A percentile compares a stretch with the other conserved stretches of the same genome.
Conservation (phyloP, 2,888 invertebrate species). For the Drosophila acutilabella region DNA sequence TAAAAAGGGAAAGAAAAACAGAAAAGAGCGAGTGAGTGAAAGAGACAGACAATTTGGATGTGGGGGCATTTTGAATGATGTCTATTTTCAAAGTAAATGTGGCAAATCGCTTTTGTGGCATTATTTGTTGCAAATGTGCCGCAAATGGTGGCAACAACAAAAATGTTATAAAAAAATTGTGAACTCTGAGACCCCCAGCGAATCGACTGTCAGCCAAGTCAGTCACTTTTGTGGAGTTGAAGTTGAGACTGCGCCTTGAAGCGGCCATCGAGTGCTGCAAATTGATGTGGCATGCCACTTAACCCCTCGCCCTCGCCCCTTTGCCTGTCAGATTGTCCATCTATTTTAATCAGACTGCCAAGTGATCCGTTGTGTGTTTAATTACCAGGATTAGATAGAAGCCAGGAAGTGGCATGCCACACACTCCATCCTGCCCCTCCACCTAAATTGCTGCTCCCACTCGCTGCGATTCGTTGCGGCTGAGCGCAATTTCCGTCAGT, state of each 20-base stretch:
- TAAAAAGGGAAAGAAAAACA: neutral
- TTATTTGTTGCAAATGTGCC: conserved; percentile 71
- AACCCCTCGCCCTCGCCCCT: neutral
- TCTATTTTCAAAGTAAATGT: conserved; percentile 78
- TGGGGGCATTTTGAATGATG: conserved; percentile 57
- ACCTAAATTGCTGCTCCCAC: neutral
- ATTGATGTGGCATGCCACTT: conserved; percentile 24
- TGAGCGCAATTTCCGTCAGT: conserved; percentile 72
- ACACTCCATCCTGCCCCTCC: neutral
- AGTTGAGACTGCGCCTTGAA: conserved; percentile 15
- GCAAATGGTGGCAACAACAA: conserved; percentile 48
- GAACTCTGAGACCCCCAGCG: conserved; percentile 66
- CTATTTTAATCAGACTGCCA: conserved; percentile 42
- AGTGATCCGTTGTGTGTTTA: conserved; percentile 61
- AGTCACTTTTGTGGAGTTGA: conserved; percentile 35
- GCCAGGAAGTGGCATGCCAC: conserved; percentile 65
- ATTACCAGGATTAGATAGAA: conserved; percentile 66
- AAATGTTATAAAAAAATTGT: neutral
- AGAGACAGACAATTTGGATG: neutral
- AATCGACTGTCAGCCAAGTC: conserved; percentile 30
- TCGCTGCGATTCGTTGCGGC: conserved; percentile 48
- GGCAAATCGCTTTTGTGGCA: conserved; percentile 61
- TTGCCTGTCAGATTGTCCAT: conserved; percentile 22
- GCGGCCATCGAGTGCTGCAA: conserved; percentile 53
- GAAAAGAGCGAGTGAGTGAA: neutral